Conservation (phyloP, 2,113 vertebrate genomes). For the Pica pica region DNA sequence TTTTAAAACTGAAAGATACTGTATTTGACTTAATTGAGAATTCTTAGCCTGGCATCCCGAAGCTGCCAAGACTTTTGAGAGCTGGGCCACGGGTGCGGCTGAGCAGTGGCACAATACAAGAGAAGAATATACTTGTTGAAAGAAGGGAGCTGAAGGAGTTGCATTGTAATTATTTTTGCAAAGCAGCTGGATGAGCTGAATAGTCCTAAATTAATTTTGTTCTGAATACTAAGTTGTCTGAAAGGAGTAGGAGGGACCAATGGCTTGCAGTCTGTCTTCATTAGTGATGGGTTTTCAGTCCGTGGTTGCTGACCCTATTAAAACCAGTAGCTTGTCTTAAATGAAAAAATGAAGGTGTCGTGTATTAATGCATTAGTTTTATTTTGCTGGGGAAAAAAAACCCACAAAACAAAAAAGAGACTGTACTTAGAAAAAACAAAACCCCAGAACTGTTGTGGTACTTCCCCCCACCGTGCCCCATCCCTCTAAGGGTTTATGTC, state of each 20-base stretch:
- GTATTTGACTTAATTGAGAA: not conserved
- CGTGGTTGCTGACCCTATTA: constrained; percentile 14
- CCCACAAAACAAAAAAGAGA: not conserved
- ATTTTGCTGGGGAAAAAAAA: not conserved
- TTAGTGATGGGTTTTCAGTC: constrained; percentile 47
- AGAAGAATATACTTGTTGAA: constrained; percentile 63
- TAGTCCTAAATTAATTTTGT: constrained; percentile 69
- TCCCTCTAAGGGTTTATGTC: not conserved
- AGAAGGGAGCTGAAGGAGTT: constrained; percentile 61
- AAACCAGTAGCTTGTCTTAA: not conserved
- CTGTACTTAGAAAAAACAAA: not conserved
- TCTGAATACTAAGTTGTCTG: constrained; percentile 69
- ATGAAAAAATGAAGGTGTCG: not conserved
- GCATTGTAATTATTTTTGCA: constrained; percentile 69
- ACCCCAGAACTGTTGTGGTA: not conserved
- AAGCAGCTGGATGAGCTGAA: constrained; percentile 71
- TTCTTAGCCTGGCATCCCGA: not conserved
- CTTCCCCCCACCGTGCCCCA: not conserved
- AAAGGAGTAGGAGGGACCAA: constrained; percentile 50
- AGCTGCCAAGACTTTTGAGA: not conserved
- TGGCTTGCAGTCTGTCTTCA: constrained; percentile 47
- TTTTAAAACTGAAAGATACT: not conserved
- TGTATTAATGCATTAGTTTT: not conserved
- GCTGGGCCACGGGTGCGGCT: not conserved
- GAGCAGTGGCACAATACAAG: constrained; percentile 32